These are phyloP conservation scores for Pipa parva DNA, from an alignment of 2,113 vertebrate genomes.

Conservation along the genomic window DNA sequence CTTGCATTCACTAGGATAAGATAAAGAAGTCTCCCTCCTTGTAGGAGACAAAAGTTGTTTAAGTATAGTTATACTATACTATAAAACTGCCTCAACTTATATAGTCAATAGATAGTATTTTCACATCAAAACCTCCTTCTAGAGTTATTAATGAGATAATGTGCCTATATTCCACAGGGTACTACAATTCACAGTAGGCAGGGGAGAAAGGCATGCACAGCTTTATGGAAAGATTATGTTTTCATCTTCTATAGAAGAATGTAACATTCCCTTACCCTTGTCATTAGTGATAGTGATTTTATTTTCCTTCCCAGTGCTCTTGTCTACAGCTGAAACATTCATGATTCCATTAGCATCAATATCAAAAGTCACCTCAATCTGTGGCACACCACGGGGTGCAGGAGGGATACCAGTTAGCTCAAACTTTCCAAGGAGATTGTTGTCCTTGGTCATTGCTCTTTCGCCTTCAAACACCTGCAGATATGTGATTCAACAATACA, in stretches of 20 bases:
- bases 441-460: constrained; percentile 85
- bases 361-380: constrained; percentile 91
- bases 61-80: no score
- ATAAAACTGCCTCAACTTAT: no score
- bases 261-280: constrained; percentile 63
- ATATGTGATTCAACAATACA: no score
- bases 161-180: no score
- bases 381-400: constrained; percentile 80
- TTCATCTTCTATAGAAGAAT: constrained; percentile 46
- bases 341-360: constrained; percentile 89
- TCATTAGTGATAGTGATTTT: constrained; percentile 92
- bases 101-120: no score
- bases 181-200: no score
- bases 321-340: constrained; percentile 83
- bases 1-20: no score
- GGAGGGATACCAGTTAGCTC: constrained; percentile 84
- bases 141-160: no score
- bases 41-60: no score
- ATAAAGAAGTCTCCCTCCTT: no score
- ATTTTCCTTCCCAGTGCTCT: constrained; percentile 88
- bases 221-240: background rate
- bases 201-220: no score
- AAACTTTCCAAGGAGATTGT: constrained; percentile 85
- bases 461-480: constrained; percentile 81
- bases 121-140: no score